Evolutionary conservation across 2,113 vertebrate genomes (phyloP).

Genomic region (Neomonachus schauinslandi): DNA sequence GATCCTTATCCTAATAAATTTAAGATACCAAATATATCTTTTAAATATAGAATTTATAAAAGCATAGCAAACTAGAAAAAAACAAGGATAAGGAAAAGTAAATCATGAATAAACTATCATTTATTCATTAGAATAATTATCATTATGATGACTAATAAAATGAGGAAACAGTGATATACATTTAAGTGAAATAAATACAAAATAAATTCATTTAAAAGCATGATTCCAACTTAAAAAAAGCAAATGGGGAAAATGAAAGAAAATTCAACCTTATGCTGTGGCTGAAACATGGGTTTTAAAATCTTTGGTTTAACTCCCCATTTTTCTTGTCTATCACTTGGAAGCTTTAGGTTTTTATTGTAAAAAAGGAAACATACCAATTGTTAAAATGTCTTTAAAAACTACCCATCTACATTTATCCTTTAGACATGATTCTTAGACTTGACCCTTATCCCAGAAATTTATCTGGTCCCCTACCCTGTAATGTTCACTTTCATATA

Average conservation of each 20-base stretch:
- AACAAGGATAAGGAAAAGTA: constrained; percentile 19
- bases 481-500: neutral
- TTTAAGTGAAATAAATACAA: neutral
- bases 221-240: neutral
- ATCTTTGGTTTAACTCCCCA: neutral
- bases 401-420: neutral
- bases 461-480: neutral
- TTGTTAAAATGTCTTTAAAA: neutral
- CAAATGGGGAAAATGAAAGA: neutral
- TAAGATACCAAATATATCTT: neutral
- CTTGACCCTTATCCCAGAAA: neutral
- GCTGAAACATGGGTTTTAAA: neutral
- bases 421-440: neutral
- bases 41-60: neutral
- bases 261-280: neutral
- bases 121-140: neutral
- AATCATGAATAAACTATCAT: neutral
- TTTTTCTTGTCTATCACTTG: neutral
- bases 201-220: neutral
- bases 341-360: neutral
- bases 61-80: neutral
- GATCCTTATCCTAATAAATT: neutral
- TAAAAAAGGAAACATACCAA: neutral
- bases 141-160: neutral
- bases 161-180: neutral